A percentile compares a stretch with the other conserved stretches of the same genome.
Conservation (phyloP, 1,140 invertebrate species). For the Trialeurodes vaporariorum region DNA sequence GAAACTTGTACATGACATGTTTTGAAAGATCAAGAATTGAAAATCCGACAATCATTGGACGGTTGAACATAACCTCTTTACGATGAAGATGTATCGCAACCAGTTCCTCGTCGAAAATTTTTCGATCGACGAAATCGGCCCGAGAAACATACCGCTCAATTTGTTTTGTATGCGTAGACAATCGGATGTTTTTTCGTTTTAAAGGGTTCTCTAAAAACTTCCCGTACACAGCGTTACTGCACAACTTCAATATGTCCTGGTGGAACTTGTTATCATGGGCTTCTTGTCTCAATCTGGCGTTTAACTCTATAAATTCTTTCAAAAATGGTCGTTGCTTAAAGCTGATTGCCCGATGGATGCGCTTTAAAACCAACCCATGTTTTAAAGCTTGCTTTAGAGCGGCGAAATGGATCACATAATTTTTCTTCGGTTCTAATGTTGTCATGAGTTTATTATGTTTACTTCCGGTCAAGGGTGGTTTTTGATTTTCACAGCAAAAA, state of each 20-base stretch:
- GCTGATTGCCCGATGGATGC: slow-evolving; percentile 38
- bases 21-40: too few relatives aligned
- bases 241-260: slow-evolving; percentile 37
- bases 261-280: slow-evolving; percentile 34
- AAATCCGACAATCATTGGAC: too few relatives aligned
- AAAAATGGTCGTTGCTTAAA: slow-evolving; percentile 41
- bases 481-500: slow-evolving; percentile 30
- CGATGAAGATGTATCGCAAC: too few relatives aligned
- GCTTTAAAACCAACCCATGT: slow-evolving; percentile 35
- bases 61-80: too few relatives aligned
- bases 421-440: slow-evolving; percentile 27
- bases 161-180: slow-evolving; percentile 22
- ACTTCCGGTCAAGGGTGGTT: not conserved
- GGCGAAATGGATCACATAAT: too few relatives aligned
- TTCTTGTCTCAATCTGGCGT: slow-evolving; percentile 32
- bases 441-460: slow-evolving; percentile 26
- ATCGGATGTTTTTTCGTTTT: slow-evolving; percentile 30
- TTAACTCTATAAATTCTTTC: slow-evolving; percentile 35
- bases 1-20: too few relatives aligned
- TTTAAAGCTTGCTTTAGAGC: too few relatives aligned
- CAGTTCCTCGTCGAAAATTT: too few relatives aligned
- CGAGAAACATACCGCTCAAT: too few relatives aligned
- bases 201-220: slow-evolving; percentile 38
- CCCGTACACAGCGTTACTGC: slow-evolving; percentile 37
- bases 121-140: too few relatives aligned